A percentile compares a stretch with the other conserved stretches of the same genome.
phyloP scores from a whole-genome alignment of 2,888 invertebrate species.

The Folsomia manolachei region DNA sequence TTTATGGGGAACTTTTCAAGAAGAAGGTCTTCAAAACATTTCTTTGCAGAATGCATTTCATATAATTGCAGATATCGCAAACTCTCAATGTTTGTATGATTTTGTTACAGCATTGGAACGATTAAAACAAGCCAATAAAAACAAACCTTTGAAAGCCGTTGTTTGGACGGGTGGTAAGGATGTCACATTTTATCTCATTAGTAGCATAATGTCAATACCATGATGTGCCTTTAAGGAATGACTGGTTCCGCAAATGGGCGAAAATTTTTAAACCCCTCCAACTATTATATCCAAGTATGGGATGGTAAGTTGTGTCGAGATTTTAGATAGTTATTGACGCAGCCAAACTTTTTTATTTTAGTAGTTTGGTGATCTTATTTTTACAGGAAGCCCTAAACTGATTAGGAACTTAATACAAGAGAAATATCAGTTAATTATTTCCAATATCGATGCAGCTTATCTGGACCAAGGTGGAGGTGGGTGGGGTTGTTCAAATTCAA shows the following conservation, averaged over 20 bases:
- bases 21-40: slow-evolving; percentile 53
- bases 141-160: slow-evolving; percentile 64
- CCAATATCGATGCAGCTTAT: slow-evolving; percentile 81
- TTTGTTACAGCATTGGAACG: slow-evolving; percentile 61
- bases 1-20: slow-evolving; percentile 51
- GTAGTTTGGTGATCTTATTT: background rate
- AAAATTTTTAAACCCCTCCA: slow-evolving; percentile 65
- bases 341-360: background rate
- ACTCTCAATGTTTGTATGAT: too few relatives aligned
- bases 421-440: slow-evolving; percentile 73
- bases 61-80: too few relatives aligned
- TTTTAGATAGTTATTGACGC: background rate
- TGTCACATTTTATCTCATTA: too few relatives aligned
- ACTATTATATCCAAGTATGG: slow-evolving; percentile 79
- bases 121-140: slow-evolving; percentile 60
- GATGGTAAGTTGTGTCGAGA: slow-evolving; percentile 56
- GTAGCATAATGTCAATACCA: too few relatives aligned
- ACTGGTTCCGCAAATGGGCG: slow-evolving; percentile 66
- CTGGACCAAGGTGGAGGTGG: slow-evolving; percentile 71
- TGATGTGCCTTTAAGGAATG: too few relatives aligned
- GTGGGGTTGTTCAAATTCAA: too few relatives aligned
- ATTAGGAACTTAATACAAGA: slow-evolving; percentile 64
- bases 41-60: slow-evolving; percentile 52
- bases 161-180: slow-evolving; percentile 85
- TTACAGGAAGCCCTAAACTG: slow-evolving; percentile 59